Percentiles rank a stretch among this genome's conserved stretches.
Conservation (phyloP, 1,140 invertebrate genomes). For the Drosophila kurseongensis region DNA sequence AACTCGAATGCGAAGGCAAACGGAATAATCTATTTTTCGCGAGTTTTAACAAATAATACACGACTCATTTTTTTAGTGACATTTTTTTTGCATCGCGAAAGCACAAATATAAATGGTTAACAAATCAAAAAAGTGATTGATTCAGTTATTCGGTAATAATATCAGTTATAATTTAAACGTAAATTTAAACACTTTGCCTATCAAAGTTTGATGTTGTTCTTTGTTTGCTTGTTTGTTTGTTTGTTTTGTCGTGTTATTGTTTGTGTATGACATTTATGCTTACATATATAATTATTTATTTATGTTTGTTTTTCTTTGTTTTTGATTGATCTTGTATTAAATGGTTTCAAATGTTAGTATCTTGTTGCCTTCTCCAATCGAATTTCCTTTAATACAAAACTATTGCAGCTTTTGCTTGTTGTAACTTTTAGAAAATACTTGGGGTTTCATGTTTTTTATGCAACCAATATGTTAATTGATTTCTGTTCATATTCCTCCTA, state of each 20-base stretch:
- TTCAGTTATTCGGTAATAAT: slow-evolving; percentile 60
- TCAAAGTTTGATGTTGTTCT: slow-evolving; percentile 39
- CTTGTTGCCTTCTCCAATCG: slow-evolving; percentile 41
- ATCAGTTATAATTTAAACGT: slow-evolving; percentile 61
- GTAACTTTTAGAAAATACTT: slow-evolving; percentile 64
- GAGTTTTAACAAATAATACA: slow-evolving; percentile 38
- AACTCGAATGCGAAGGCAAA: slow-evolving; percentile 2
- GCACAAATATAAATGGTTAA: slow-evolving; percentile 37
- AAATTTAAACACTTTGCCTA: slow-evolving; percentile 57
- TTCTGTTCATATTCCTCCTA: slow-evolving; percentile 31
- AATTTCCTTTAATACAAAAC: slow-evolving; percentile 64
- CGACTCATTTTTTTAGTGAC: slow-evolving; percentile 15
- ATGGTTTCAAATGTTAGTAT: slow-evolving; percentile 55
- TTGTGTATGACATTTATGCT: slow-evolving; percentile 50
- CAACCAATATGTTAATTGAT: slow-evolving; percentile 38
- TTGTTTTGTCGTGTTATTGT: slow-evolving; percentile 32
- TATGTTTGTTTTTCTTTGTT: slow-evolving; percentile 27
- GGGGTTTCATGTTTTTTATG: slow-evolving; percentile 14
- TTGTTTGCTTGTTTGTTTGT: slow-evolving; percentile 25
- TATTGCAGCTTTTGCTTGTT: slow-evolving; percentile 58
- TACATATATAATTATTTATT: slow-evolving; percentile 60
- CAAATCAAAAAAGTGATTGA: slow-evolving; percentile 43
- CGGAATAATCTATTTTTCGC: slow-evolving; percentile 1
- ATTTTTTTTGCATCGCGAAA: slow-evolving; percentile 20
- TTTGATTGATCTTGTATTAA: slow-evolving; percentile 48